phyloP scores from a whole-genome alignment of 2,797 vertebrate species.

The Chrosomus eos region DNA sequence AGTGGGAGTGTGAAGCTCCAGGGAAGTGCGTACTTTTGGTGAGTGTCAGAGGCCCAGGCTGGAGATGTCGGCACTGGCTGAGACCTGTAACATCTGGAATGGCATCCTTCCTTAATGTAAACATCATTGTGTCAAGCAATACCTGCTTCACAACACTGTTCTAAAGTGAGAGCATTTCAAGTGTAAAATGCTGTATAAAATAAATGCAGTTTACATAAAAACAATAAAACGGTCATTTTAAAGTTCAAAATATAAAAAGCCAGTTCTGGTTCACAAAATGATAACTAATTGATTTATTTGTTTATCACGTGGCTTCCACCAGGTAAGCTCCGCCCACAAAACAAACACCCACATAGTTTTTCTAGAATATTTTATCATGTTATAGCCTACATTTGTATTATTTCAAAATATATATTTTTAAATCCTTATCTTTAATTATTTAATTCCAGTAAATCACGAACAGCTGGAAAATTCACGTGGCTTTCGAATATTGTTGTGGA shows the following conservation, averaged over 20 bases:
- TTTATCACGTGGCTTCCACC: no score
- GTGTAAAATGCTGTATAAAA: neutral
- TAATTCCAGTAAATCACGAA: neutral
- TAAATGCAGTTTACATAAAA: neutral
- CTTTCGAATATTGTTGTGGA: neutral
- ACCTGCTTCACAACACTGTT: neutral
- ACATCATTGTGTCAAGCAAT: constrained; percentile 18
- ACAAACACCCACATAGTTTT: no score
- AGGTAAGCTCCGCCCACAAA: no score
- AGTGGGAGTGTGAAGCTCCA: constrained; percentile 41
- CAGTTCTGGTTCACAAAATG: no score
- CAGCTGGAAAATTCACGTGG: neutral
- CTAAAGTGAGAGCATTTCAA: neutral
- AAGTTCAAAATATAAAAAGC: no score
- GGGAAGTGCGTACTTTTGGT: constrained; percentile 5
- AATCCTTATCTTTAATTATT: neutral
- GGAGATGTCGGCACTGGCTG: constrained; percentile 14
- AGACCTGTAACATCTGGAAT: constrained; percentile 31
- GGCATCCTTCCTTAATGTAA: constrained; percentile 36
- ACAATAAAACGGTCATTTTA: no score
- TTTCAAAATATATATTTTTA: neutral
- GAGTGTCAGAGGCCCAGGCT: constrained; percentile 28
- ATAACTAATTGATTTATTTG: no score
- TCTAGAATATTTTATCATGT: no score
- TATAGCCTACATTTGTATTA: no score